Percentiles rank a stretch among this genome's conserved stretches.
phyloP scores from a whole-genome alignment of 2,888 invertebrate species.

The Drosophila limbata region DNA sequence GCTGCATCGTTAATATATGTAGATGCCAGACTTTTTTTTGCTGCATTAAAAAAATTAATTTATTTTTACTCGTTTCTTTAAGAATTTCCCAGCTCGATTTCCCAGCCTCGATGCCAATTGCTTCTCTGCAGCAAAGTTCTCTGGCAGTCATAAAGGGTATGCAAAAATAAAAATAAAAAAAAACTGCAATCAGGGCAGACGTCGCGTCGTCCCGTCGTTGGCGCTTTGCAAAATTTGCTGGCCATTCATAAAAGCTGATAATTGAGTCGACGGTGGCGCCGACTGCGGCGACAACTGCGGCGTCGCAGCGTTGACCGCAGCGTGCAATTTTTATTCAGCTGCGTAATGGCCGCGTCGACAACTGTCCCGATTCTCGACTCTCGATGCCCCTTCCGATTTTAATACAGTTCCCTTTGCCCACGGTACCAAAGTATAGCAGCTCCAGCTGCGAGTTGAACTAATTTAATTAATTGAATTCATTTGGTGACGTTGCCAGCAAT shows the following conservation, averaged over 20 bases:
- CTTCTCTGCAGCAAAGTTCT: background rate
- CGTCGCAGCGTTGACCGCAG: conserved; percentile 51
- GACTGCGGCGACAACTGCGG: conserved; percentile 6
- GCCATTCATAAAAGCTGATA: conserved; percentile 76
- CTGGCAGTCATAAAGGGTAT: background rate
- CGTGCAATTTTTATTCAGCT: conserved; percentile 49
- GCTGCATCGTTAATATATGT: too few relatives aligned
- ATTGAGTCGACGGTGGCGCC: conserved; percentile 64
- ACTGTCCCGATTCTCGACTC: conserved; percentile 18
- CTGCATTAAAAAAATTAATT: too few relatives aligned
- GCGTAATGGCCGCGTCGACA: conserved; percentile 61
- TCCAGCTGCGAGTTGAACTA: conserved; percentile 67
- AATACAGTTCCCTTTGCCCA: conserved; percentile 11
- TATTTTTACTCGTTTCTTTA: too few relatives aligned
- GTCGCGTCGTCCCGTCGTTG: conserved; percentile 31
- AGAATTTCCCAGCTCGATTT: too few relatives aligned
- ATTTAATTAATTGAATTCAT: conserved; percentile 82
- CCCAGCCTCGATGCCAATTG: too few relatives aligned
- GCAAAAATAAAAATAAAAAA: conserved; percentile 1
- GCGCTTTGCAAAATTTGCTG: conserved; percentile 67
- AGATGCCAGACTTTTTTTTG: too few relatives aligned
- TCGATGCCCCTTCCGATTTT: background rate
- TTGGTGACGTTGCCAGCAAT: conserved; percentile 56
- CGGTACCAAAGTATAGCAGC: conserved; percentile 24
- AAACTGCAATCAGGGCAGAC: conserved; percentile 45